Conservation (phyloP, 2,113 vertebrate species). For the Odocoileus hemionus region DNA sequence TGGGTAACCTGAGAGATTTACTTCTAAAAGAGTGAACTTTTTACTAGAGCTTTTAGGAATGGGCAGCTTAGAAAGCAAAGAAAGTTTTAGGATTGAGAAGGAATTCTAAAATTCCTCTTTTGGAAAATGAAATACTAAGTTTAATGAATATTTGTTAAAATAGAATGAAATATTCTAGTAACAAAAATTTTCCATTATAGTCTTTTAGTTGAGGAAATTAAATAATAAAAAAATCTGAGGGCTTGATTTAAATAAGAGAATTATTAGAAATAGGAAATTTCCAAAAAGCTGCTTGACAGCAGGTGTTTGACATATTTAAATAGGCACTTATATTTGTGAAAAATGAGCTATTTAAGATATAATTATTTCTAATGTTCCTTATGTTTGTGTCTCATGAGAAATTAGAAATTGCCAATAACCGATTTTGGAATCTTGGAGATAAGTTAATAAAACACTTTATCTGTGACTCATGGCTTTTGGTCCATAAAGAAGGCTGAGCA, state of each 20-base stretch:
- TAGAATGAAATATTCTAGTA: not conserved
- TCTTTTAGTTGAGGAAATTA: not conserved
- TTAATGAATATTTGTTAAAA: not conserved
- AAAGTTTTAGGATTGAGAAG: not conserved
- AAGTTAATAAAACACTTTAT: not conserved
- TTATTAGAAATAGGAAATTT: conserved; percentile 1
- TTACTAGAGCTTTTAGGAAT: conserved; percentile 5
- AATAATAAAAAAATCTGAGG: not conserved
- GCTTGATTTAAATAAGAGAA: not conserved
- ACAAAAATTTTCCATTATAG: not conserved
- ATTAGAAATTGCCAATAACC: not conserved
- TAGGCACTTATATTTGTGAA: not conserved
- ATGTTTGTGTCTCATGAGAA: not conserved
- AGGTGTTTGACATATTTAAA: not conserved
- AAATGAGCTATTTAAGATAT: not conserved
- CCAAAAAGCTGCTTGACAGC: not conserved
- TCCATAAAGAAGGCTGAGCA: not conserved
- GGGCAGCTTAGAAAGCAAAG: not conserved
- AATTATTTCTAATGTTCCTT: not conserved
- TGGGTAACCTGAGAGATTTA: not conserved
- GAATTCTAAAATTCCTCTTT: not conserved
- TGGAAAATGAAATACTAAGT: not conserved
- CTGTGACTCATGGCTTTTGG: not conserved
- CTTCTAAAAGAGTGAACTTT: conserved; percentile 12
- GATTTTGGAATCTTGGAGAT: not conserved